Conservation (phyloP, 2,888 invertebrate genomes). For the Volucella inflata region DNA sequence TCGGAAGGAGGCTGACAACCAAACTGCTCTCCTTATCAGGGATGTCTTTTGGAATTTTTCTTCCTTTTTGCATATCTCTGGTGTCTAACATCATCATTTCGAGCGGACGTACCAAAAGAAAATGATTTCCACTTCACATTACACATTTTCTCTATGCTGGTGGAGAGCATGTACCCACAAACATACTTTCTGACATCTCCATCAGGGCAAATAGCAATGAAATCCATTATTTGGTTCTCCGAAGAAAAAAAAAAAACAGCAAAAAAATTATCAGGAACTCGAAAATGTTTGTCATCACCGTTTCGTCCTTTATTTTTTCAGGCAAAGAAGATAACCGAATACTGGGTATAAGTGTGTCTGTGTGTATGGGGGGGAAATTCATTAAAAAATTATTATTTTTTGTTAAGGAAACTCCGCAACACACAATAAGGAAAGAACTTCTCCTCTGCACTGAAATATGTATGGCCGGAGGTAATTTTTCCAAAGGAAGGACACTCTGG, state of each 20-base stretch:
- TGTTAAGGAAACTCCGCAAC: constrained; percentile 31
- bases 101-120: constrained; percentile 37
- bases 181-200: background rate
- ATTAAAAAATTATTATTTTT: constrained; percentile 53
- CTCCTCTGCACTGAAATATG: constrained; percentile 47
- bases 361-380: constrained; percentile 28
- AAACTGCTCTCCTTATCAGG: constrained; percentile 65
- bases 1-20: constrained; percentile 20
- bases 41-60: constrained; percentile 49
- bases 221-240: constrained; percentile 38
- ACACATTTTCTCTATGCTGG: constrained; percentile 45
- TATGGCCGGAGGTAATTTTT: constrained; percentile 56
- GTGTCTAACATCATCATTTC: constrained; percentile 49
- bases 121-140: constrained; percentile 61
- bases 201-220: constrained; percentile 3
- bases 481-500: constrained; percentile 58
- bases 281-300: constrained; percentile 52
- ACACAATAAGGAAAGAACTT: constrained; percentile 62
- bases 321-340: too few species aligned
- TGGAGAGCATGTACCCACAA: constrained; percentile 2
- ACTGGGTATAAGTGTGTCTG: background rate
- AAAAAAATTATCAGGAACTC: constrained; percentile 48
- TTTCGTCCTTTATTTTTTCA: constrained; percentile 14
- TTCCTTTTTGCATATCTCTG: constrained; percentile 8
- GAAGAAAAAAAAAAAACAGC: too few species aligned